Evolutionary conservation across 2,113 vertebrate species (phyloP).

Genomic region (Rhodinocichla rosea): DNA sequence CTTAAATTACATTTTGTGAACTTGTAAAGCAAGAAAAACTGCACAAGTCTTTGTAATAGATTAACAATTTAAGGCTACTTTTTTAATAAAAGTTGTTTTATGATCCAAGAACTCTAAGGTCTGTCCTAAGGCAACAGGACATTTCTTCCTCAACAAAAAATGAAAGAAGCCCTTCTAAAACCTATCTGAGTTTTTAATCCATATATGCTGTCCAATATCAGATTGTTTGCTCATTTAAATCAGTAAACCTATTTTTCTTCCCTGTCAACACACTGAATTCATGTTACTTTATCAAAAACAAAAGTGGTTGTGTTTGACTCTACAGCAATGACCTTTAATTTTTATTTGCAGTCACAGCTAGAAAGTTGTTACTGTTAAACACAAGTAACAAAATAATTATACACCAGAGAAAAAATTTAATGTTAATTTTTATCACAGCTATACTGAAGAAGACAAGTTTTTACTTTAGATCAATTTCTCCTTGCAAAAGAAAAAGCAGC

Average conservation of each 20-base stretch:
- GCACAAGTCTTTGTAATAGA: background rate
- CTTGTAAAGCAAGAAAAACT: background rate
- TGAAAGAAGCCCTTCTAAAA: background rate
- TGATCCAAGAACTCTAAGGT: background rate
- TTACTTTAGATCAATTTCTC: background rate
- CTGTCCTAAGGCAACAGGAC: background rate
- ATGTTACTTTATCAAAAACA: background rate
- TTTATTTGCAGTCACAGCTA: background rate
- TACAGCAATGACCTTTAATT: background rate
- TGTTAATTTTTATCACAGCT: background rate
- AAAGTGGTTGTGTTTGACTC: background rate
- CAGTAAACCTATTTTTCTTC: accelerated
- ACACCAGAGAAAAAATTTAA: background rate
- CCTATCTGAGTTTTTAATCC: accelerated
- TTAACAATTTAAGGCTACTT: background rate
- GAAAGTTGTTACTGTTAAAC: background rate
- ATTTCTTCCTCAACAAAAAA: background rate
- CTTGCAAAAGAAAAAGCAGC: background rate
- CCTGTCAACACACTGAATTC: background rate
- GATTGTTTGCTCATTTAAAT: background rate
- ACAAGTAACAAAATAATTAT: background rate
- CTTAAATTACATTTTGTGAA: background rate
- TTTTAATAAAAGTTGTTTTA: background rate
- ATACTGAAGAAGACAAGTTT: background rate
- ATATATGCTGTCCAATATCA: background rate